Evolutionary conservation across 1,140 invertebrate genomes (phyloP).

Genomic region (Drosophila baimaii): DNA sequence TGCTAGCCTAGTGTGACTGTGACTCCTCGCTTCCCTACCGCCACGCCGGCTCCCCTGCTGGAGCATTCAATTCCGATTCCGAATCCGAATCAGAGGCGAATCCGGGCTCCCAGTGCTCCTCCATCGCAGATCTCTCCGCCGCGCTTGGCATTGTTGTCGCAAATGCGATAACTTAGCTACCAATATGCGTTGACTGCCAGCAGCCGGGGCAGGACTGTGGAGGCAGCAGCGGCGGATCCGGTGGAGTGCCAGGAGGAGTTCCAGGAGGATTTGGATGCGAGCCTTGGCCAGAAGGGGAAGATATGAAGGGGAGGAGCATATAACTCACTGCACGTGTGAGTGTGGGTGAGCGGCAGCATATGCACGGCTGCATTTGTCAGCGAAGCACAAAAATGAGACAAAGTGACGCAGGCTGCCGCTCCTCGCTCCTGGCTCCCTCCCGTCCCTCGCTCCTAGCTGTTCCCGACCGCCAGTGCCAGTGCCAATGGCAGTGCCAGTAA

Average conservation of each 20-base stretch:
- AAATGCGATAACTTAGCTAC: conserved; percentile 83
- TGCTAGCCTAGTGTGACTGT: conserved; percentile 27
- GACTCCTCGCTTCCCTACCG: conserved; percentile 6
- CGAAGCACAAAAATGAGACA: conserved; percentile 83
- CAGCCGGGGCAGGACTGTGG: not conserved
- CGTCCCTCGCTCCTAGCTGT: conserved; percentile 9
- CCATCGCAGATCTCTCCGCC: conserved; percentile 43
- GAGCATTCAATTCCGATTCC: conserved; percentile 54
- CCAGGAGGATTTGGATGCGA: not conserved
- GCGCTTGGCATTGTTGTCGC: conserved; percentile 76
- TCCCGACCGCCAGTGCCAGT: conserved; percentile 10
- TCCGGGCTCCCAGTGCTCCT: conserved; percentile 35
- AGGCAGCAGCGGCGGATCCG: not conserved
- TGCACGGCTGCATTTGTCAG: conserved; percentile 83
- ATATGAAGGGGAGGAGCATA: conserved; percentile 19
- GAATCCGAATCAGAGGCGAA: conserved; percentile 37
- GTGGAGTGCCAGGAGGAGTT: conserved; percentile 13
- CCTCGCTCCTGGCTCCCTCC: conserved; percentile 22
- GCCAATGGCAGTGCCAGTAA: conserved; percentile 45
- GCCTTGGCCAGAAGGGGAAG: too few species aligned
- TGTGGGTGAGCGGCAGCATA: conserved; percentile 54
- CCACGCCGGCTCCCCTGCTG: conserved; percentile 13
- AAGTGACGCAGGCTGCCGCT: conserved; percentile 70
- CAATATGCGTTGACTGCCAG: conserved; percentile 81
- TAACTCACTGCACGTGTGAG: conserved; percentile 52